phyloP scores from a whole-genome alignment of 2,888 invertebrate genomes.

The Caenorhabditis sp. region DNA sequence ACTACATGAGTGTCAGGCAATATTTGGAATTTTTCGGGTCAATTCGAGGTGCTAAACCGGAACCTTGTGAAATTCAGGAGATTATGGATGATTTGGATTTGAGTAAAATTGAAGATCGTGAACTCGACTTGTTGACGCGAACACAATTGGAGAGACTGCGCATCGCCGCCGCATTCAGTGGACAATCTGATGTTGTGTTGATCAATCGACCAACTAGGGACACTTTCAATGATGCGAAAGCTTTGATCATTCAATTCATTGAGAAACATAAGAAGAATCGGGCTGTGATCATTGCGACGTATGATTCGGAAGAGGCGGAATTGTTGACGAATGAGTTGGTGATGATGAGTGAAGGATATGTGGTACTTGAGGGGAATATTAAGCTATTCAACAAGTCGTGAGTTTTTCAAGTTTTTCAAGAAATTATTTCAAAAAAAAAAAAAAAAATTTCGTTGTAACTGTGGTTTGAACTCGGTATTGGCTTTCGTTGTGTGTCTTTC shows the following conservation, averaged over 20 bases:
- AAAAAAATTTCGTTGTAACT: not conserved
- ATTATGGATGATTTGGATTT: constrained; percentile 17
- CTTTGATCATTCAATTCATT: constrained; percentile 17
- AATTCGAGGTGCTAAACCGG: constrained; percentile 5
- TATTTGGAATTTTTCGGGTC: not conserved
- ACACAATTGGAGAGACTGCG: constrained; percentile 28
- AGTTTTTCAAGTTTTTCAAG: too few species aligned
- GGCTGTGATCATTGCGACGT: constrained; percentile 15
- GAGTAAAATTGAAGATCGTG: constrained; percentile 4
- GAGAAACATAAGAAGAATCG: constrained; percentile 15
- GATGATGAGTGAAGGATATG: constrained; percentile 24
- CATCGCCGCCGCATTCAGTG: constrained; percentile 23
- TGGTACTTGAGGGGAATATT: constrained; percentile 12
- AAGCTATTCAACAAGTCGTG: constrained; percentile 11
- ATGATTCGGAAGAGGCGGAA: constrained; percentile 24
- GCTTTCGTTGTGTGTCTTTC: too few species aligned
- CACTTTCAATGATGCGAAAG: constrained; percentile 14
- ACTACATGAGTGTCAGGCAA: not conserved
- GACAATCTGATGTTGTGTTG: constrained; percentile 22
- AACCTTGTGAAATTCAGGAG: not conserved
- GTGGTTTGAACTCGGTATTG: too few species aligned
- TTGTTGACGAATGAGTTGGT: constrained; percentile 18
- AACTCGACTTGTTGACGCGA: constrained; percentile 18
- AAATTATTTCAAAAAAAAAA: too few species aligned
- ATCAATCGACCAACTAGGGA: constrained; percentile 24